Percentiles rank a stretch among this genome's conserved stretches.
phyloP scores from a whole-genome alignment of 2,797 vertebrate species.

The Intellagama lesueurii region DNA sequence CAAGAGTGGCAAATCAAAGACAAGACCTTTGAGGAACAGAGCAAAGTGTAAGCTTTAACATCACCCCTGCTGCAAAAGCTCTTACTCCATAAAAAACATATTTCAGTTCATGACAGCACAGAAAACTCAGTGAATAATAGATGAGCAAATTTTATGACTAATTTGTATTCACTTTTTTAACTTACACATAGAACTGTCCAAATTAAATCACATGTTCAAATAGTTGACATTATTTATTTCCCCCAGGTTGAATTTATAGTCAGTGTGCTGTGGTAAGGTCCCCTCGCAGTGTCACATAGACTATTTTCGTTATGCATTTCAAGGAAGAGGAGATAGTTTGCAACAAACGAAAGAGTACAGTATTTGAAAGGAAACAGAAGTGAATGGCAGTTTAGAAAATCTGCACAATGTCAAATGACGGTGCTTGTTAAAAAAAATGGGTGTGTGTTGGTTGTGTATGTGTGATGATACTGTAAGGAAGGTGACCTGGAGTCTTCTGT shows the following conservation, averaged over 20 bases:
- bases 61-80: background rate
- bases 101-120: background rate
- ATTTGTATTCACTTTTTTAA: slow-evolving; percentile 44
- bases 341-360: slow-evolving; percentile 3
- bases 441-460: background rate
- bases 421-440: slow-evolving; percentile 35
- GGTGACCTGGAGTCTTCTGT: slow-evolving; percentile 22
- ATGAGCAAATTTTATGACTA: slow-evolving; percentile 50
- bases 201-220: slow-evolving; percentile 43
- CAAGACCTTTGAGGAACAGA: slow-evolving; percentile 40
- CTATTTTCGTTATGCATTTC: slow-evolving; percentile 41
- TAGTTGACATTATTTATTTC: slow-evolving; percentile 55
- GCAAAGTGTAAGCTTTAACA: slow-evolving; percentile 43
- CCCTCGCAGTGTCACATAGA: slow-evolving; percentile 7
- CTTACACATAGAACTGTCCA: slow-evolving; percentile 49
- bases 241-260: slow-evolving; percentile 50
- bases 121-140: slow-evolving; percentile 52
- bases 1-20: slow-evolving; percentile 54
- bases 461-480: background rate
- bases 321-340: slow-evolving; percentile 29
- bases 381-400: slow-evolving; percentile 43
- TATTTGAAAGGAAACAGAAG: slow-evolving; percentile 34
- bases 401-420: slow-evolving; percentile 42
- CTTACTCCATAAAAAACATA: slow-evolving; percentile 12
- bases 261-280: slow-evolving; percentile 24